Evolutionary conservation across 2,113 vertebrate genomes (phyloP), one percentile per base, ranked within the genome.

Genomic region (Labeo catla): DNA sequence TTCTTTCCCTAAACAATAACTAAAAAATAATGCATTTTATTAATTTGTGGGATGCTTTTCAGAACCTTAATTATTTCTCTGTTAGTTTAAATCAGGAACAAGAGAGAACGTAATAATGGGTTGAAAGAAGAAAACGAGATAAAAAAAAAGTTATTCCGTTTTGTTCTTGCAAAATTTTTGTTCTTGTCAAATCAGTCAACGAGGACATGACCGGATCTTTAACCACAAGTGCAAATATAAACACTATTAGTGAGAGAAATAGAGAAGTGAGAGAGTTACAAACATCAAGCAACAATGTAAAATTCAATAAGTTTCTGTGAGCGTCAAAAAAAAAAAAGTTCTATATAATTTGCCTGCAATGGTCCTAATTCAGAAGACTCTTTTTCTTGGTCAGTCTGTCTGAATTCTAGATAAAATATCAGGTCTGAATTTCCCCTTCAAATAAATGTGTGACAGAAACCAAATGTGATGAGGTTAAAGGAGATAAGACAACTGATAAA

Each of bases 361-460:
- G 68, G 8, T 0, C 19, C 5, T 45, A 45, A 72, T 43, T 72
- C 19, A 45, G 10, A 8, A 11, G 36, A 34, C n/a, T 19, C 47
- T 77, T 8, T 36, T 34, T 34, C 50, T 36, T 34, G 23, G 23
- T 50, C 23, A 52, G 73, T 28, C 47, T 49, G 4, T 76, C 23
- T 76, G 49, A 50, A 77, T 54, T 54, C 23, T 54, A 77, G 28
- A 52, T 16, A 54, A 79, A 45, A 13, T n/a, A 19, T 63, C 1
- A 11, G 6, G 12, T 76, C 68, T 54, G 68, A 52, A 66, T 84
- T 66, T 36, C 6, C 36, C 36, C 4, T 10, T 50, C 3, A 50
- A 77, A 85, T 77, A 49, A 77, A 81, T 36, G 63, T 82, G 45
- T 63, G 59, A 68, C 57, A 76, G 81, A 88, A 86, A 84, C 34